A percentile compares a stretch with the other conserved stretches of the same genome.
These are phyloP conservation scores for Lithobates pipiens DNA, from an alignment of 2,797 vertebrate genomes.

Conservation along the genomic window DNA sequence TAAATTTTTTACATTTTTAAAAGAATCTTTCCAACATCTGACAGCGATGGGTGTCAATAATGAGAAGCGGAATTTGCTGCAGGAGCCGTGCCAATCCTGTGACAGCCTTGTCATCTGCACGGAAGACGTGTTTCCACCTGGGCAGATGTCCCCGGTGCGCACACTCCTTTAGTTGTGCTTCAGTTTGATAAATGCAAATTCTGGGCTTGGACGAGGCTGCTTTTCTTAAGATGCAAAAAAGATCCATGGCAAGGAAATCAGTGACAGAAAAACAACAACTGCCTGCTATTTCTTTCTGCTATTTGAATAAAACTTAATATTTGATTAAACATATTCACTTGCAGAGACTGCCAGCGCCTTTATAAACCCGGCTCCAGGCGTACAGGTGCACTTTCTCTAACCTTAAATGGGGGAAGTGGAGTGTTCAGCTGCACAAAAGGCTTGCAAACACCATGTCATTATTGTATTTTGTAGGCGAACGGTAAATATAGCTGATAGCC, in stretches of 20 bases:
- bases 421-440: background rate
- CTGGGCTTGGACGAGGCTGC: constrained; percentile 76
- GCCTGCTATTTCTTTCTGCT: constrained; percentile 78
- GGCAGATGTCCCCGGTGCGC: constrained; percentile 66
- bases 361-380: background rate
- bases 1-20: background rate
- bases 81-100: constrained; percentile 34
- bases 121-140: constrained; percentile 68
- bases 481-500: background rate
- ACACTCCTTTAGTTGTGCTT: constrained; percentile 71
- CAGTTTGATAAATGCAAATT: constrained; percentile 82
- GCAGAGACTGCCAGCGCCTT: constrained; percentile 77
- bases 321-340: constrained; percentile 86
- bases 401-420: background rate
- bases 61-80: background rate
- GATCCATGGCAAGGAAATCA: constrained; percentile 80
- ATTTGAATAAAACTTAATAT: constrained; percentile 90
- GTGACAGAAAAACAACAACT: constrained; percentile 75
- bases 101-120: constrained; percentile 23
- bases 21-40: constrained; percentile 25
- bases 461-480: background rate
- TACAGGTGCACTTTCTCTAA: constrained; percentile 34
- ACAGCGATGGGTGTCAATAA: constrained; percentile 1
- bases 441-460: constrained; percentile 5
- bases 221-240: constrained; percentile 89